Percentiles rank a stretch among this genome's conserved stretches.
Evolutionary conservation across 2,888 invertebrate genomes (phyloP).

Genomic region (Clepsis dumicolana): DNA sequence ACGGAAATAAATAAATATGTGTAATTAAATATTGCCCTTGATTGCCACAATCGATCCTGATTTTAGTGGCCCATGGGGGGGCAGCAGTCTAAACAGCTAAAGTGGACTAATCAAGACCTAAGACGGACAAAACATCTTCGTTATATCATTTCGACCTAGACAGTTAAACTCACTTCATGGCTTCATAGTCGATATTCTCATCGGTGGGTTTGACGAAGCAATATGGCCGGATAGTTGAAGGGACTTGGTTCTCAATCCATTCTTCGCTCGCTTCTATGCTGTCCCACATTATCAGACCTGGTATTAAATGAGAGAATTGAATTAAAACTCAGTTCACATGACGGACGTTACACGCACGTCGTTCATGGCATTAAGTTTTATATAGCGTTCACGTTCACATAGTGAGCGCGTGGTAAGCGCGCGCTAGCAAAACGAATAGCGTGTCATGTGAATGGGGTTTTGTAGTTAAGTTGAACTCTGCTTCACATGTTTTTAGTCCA

Average conservation of each 20-base stretch:
- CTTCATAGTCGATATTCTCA: conserved; percentile 94
- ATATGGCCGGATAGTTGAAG: conserved; percentile 90
- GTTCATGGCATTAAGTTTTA: no score
- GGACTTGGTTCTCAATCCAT: conserved; percentile 95
- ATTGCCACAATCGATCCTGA: not conserved
- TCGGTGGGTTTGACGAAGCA: conserved; percentile 91
- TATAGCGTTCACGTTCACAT: no score
- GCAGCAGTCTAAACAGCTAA: not conserved
- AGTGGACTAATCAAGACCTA: not conserved
- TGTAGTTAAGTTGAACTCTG: no score
- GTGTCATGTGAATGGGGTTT: no score
- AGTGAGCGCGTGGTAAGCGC: no score
- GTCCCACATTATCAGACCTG: conserved; percentile 95
- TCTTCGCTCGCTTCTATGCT: conserved; percentile 92
- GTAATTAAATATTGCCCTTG: no score
- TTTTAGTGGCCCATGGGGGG: not conserved
- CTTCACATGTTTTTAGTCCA: no score
- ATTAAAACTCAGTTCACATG: no score
- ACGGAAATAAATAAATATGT: no score
- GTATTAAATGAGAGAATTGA: conserved; percentile 10
- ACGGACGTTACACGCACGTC: no score
- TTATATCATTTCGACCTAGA: not conserved
- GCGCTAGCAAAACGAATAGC: no score
- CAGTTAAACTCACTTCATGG: conserved; percentile 91
- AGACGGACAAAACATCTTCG: not conserved